Evolutionary conservation across 2,113 vertebrate species (phyloP), one percentile per base, ranked within the genome.

Genomic region (Gavia stellata): DNA sequence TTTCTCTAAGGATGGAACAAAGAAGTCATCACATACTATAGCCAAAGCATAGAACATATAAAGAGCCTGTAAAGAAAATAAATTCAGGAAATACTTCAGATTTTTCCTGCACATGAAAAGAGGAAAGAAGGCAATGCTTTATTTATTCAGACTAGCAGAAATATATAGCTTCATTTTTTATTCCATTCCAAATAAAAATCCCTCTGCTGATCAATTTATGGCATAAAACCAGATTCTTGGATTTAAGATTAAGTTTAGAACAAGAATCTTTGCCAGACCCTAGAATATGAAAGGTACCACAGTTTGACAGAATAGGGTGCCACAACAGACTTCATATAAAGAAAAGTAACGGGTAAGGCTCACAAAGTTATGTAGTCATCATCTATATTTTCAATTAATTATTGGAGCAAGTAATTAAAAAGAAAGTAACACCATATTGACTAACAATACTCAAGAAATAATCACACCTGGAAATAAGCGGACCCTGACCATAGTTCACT

Each of bases 1-100:
- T 97, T 99, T 99, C 97, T 99, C 99, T 78, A 99, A 98, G 23
- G 99, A 98, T 1, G 99, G 99, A 90, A 99, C 99, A 91, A 99
- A 99, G 98, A 99, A 99, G 97, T 99, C 99, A 15, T 99, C 99
- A 8, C 99, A 99, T 45, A 99, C 98, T 71, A 99, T 99, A 83
- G 99, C 99, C 96, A 99, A 98, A 49, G 99, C 99, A 78, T 99
- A 98, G 96, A 99, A 99, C 99, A 99, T 99, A 97, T 99, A 99
- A 92, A 99, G 98, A 47, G 99, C 97, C 99, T 99, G 95, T 2
- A 89, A 59, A 91, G n/a, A 88, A 87, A 72, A 67, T 4, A 95
- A 66, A 72, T 62, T 62, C 42, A 81, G 45, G 52, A 85, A 86
- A 73, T 50, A 62, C 1, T 73, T 95, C 8, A 74, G 49, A 55